Base-by-base conservation (phyloP, 2,113 vertebrate genomes). In the Ammodytes dubius region DNA sequence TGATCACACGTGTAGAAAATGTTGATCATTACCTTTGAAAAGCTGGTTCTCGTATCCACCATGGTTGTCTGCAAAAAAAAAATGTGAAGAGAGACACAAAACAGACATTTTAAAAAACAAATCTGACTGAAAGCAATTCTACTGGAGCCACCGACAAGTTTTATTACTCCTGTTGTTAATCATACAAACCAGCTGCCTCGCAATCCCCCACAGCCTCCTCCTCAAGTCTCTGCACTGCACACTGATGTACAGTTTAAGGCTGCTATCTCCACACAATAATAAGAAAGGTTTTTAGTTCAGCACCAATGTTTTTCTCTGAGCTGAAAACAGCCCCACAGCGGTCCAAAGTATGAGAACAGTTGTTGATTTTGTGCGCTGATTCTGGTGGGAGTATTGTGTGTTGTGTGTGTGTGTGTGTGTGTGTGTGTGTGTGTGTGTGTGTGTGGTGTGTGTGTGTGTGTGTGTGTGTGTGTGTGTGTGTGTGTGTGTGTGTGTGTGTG, bases 1-100 rank as follows among this genome's bases (percentile, higher is more conserved):
- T 1, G 39, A 15, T 14, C 3, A 58, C 1, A 0, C 13, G 17
- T 35, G 12, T 7, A 66, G 39, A 59, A 65, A 11, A 47, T 3
- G 4, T n/a, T 12, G 49, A 54, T 87, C 35, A 9, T 78, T 93
- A 95, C 95, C 95, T 95, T 95, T 96, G 66, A 96, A 96, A 75
- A 96, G 95, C 73, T 95, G 95, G 91, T 96, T 95, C 87, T 96
- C 95, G 64, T 95, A 95, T 84, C 95, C 95, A 68, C 94, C 87
- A 77, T 94, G 92, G 87, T 73, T 94, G 54, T 95, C 95, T 95
- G 91, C 39, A 74, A 90, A 78, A 88, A 39, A 87, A n/a, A 60
- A 12, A 79, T 45, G 56, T 59, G 69, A 27, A 75, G 19, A 74
- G 5, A 74, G 19, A 54, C 43, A 86, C 14, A 81, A 74, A 72